phyloP scores from a whole-genome alignment of 2,797 vertebrate genomes.

The Gymnoscopelus microlampas region DNA sequence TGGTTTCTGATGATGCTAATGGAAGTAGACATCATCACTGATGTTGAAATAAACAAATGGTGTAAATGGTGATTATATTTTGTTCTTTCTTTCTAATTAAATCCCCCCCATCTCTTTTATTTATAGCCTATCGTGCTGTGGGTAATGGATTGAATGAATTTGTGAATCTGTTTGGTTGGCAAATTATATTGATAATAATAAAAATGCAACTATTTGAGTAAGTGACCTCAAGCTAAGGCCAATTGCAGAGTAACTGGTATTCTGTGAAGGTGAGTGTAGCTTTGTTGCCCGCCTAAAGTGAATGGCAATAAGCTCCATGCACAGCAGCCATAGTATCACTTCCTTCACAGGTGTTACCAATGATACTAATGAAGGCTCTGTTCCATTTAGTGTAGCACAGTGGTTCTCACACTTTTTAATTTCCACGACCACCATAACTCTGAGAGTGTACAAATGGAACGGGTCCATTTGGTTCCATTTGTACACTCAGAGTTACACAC shows the following conservation, averaged over 20 bases:
- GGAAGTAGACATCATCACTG: constrained; percentile 38
- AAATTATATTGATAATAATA: constrained; percentile 25
- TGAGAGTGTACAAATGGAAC: too few species aligned
- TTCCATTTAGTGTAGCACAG: too few species aligned
- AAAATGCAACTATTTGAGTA: constrained; percentile 9
- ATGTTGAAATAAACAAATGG: constrained; percentile 34
- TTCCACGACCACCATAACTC: too few species aligned
- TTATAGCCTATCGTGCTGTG: constrained; percentile 2
- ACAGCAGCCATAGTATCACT: too few species aligned
- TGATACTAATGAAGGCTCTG: too few species aligned
- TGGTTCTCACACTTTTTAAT: too few species aligned
- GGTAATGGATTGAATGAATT: constrained; percentile 12
- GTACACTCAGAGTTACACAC: too few species aligned
- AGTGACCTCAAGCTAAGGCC: constrained; percentile 10
- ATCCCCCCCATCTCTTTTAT: constrained; percentile 12
- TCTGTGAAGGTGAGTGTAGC: background rate
- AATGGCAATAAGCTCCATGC: too few species aligned
- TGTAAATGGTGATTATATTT: constrained; percentile 29
- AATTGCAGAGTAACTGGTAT: background rate
- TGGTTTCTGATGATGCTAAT: constrained; percentile 40
- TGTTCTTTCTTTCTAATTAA: background rate
- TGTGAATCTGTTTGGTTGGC: constrained; percentile 32
- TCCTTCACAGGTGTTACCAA: too few species aligned
- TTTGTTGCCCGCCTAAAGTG: too few species aligned
- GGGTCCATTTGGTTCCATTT: too few species aligned